Base-by-base conservation (phyloP, 2,888 invertebrate genomes). In the Eupithecia inturbata region DNA sequence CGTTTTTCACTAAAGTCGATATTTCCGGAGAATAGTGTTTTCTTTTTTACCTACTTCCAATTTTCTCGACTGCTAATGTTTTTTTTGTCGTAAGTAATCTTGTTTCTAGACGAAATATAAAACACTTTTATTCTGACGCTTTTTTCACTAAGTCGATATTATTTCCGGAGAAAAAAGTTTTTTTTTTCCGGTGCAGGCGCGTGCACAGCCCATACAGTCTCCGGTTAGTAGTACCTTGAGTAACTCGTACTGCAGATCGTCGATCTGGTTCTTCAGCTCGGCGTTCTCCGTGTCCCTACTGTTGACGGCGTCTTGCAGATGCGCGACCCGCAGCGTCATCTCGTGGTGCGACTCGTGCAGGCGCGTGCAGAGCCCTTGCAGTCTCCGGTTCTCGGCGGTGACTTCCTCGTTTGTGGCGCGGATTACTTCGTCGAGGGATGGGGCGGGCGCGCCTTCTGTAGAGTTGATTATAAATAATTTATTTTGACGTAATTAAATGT, bases 201-300 rank as follows among this genome's bases (percentile, higher is more conserved):
- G 31, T 31, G 31, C 31, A n/a, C n/a, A n/a, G 31, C 31, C 31
- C 31, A 6, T 31, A 0, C 31, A 31, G 36, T 36, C 36, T 36
- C 36, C 36, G 36, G 10, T 36, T 36, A 6, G 1, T 53, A n/a
- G n/a, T 53, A 94, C 97, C 95, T 98, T 98, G 85, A 97, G 96
- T 67, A 98, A 90, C 87, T 98, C 98, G 85, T 98, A 99, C 88
- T 99, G 98, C 70, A 99, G 92, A 89, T 99, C 99, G 85, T 99
- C 99, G 68, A 99, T 97, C 94, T 99, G 98, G 91, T 99, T 99
- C 88, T 98, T 97, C 70, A 99, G 94, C 89, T 99, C 99, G 0
- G 99, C 99, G 77, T 97, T 97, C 93, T 99, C 97, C 0, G 99
- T 99, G 91, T 99, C 99, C 81, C 98, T 96, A 19, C 98, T 98